These are phyloP conservation scores for Gortyna flavago DNA, from an alignment of 2,888 invertebrate species.

Conservation along the genomic window DNA sequence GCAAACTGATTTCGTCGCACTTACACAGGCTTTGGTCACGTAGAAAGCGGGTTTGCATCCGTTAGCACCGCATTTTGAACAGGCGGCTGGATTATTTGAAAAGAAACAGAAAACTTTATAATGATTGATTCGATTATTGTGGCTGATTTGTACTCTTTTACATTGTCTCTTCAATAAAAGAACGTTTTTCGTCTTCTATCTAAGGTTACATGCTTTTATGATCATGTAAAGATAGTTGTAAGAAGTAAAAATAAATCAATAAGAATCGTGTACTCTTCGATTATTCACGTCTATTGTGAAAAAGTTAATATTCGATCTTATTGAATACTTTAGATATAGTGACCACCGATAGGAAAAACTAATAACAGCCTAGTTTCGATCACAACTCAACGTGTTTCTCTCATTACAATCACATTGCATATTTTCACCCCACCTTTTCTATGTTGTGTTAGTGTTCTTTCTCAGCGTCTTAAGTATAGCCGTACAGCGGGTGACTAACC, in stretches of 20 bases:
- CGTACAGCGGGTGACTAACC: neutral
- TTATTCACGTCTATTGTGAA: neutral
- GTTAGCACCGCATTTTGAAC: neutral
- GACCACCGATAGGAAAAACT: neutral
- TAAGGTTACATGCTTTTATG: neutral
- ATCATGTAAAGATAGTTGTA: no score
- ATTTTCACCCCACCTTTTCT: no score
- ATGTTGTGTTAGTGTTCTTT: no score
- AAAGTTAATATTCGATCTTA: neutral
- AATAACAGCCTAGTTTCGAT: neutral
- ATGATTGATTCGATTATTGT: neutral
- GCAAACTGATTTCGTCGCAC: conserved; percentile 42
- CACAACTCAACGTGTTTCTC: neutral
- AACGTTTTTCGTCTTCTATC: neutral
- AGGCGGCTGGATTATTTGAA: neutral
- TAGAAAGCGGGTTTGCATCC: conserved; percentile 3
- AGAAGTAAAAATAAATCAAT: no score
- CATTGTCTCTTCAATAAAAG: neutral
- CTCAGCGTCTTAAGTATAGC: no score
- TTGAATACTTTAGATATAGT: neutral
- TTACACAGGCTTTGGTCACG: conserved; percentile 10
- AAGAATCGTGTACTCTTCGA: neutral
- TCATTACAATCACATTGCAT: neutral
- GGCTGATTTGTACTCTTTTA: neutral
- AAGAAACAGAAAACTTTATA: neutral